Percentiles rank a stretch among this genome's conserved stretches.
Conservation (phyloP, 2,888 invertebrate species). For the Hemistola chrysoprasaria region DNA sequence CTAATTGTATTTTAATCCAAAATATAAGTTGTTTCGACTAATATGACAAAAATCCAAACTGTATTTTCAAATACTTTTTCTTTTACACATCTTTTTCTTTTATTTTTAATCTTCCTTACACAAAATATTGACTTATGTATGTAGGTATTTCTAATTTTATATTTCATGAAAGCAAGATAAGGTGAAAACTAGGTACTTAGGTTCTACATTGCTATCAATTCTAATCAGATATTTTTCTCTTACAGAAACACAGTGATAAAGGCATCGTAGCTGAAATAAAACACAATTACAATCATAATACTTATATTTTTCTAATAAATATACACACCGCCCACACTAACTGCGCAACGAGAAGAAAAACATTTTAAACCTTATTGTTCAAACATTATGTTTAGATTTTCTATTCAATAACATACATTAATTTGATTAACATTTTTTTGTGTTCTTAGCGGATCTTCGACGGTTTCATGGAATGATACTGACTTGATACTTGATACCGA, state of each 20-base stretch:
- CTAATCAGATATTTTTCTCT: slow-evolving; percentile 20
- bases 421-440: slow-evolving; percentile 46
- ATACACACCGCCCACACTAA: slow-evolving; percentile 53
- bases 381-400: slow-evolving; percentile 67
- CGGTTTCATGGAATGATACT: slow-evolving; percentile 72
- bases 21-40: too few species aligned
- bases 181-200: too few species aligned
- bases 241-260: slow-evolving; percentile 44
- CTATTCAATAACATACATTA: slow-evolving; percentile 72
- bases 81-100: too few species aligned
- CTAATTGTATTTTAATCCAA: too few species aligned
- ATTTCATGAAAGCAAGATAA: too few species aligned
- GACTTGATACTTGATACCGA: slow-evolving; percentile 61
- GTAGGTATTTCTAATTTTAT: too few species aligned
- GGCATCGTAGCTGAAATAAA: slow-evolving; percentile 44
- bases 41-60: too few species aligned
- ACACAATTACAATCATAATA: slow-evolving; percentile 57
- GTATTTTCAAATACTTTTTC: too few species aligned
- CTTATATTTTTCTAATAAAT: slow-evolving; percentile 78
- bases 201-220: too few species aligned
- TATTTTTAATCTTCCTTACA: too few species aligned
- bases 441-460: slow-evolving; percentile 62
- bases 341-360: slow-evolving; percentile 57
- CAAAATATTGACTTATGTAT: too few species aligned
- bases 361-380: slow-evolving; percentile 52